These are phyloP conservation scores for Mactromeris polynyma DNA, from an alignment of 2,888 invertebrate genomes.

Conservation along the genomic window DNA sequence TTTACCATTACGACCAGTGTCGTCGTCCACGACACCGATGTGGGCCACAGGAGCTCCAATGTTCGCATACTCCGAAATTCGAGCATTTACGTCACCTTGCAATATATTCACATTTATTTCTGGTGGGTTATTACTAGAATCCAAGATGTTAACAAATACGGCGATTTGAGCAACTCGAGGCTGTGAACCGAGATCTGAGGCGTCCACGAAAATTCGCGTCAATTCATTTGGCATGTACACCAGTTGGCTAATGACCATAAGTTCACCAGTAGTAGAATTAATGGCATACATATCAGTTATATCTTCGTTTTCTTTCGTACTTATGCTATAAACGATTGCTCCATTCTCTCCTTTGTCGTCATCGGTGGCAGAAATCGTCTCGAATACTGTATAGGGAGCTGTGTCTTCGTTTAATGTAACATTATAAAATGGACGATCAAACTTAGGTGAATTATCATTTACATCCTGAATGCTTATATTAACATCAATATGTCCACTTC, in stretches of 20 bases:
- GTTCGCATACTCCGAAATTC: slow-evolving; percentile 79
- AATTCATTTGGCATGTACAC: slow-evolving; percentile 73
- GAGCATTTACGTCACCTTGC: slow-evolving; percentile 71
- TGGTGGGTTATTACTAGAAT: slow-evolving; percentile 97
- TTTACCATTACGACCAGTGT: slow-evolving; percentile 80
- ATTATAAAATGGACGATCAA: slow-evolving; percentile 72
- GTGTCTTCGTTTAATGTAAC: slow-evolving; percentile 74
- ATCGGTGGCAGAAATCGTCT: slow-evolving; percentile 93
- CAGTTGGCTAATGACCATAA: slow-evolving; percentile 76
- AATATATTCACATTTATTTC: slow-evolving; percentile 87
- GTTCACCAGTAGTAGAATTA: slow-evolving; percentile 74
- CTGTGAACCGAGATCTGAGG: slow-evolving; percentile 78
- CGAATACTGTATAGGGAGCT: slow-evolving; percentile 62
- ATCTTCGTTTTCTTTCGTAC: slow-evolving; percentile 67
- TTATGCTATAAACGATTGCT: slow-evolving; percentile 87
- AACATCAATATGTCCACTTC: slow-evolving; percentile 70
- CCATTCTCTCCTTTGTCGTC: slow-evolving; percentile 94
- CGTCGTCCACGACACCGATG: slow-evolving; percentile 78
- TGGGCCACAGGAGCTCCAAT: slow-evolving; percentile 81
- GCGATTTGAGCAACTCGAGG: slow-evolving; percentile 76
- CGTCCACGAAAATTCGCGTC: slow-evolving; percentile 76
- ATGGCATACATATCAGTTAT: slow-evolving; percentile 73
- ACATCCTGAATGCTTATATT: slow-evolving; percentile 74
- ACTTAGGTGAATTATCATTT: slow-evolving; percentile 77
- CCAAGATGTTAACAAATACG: slow-evolving; percentile 89